Percentiles rank a stretch among this genome's conserved stretches.
These are phyloP conservation scores for Carcharodon carcharias DNA, from an alignment of 2,797 vertebrate species.

Conservation along the genomic window DNA sequence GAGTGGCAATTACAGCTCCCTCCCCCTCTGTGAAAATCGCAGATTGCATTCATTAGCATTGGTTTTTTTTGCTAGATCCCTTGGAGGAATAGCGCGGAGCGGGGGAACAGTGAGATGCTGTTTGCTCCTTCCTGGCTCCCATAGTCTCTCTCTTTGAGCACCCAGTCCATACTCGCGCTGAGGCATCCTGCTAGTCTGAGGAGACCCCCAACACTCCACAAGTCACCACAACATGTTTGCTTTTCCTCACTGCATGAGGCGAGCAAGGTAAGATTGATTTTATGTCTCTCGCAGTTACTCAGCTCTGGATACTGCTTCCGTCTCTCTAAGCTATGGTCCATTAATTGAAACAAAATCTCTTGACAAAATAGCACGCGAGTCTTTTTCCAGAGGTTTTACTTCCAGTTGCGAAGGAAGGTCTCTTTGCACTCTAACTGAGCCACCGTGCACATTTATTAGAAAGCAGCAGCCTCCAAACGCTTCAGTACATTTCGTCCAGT, in stretches of 20 bases:
- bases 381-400: not conserved
- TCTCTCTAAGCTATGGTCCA: not conserved
- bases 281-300: too few species aligned
- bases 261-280: not conserved
- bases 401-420: not conserved
- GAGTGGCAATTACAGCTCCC: not conserved
- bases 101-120: not conserved
- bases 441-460: not conserved
- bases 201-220: not conserved
- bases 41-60: conserved; percentile 7
- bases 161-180: not conserved
- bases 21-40: not conserved
- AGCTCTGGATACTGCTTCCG: too few species aligned
- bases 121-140: too few species aligned
- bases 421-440: not conserved
- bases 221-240: not conserved
- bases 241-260: too few species aligned
- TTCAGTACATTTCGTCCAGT: not conserved
- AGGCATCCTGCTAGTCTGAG: not conserved
- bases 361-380: not conserved
- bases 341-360: not conserved
- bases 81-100: too few species aligned
- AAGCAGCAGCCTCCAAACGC: not conserved
- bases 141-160: not conserved
- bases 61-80: not conserved